Evolutionary conservation across 2,888 invertebrate species (phyloP).

Genomic region (Cataglyphis cursor): DNA sequence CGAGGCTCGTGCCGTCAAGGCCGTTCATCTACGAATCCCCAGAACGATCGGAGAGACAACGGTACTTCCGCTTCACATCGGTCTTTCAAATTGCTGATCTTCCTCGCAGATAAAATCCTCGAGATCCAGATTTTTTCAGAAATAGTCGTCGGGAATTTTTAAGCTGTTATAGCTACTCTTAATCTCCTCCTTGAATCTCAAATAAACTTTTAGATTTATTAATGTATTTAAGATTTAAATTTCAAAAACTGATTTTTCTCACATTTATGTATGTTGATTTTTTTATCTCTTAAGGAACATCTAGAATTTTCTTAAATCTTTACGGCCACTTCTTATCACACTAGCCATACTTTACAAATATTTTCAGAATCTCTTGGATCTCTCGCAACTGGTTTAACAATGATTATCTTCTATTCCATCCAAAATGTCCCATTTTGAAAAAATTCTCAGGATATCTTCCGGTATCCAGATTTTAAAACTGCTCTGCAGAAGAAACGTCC

Average conservation of each 20-base stretch:
- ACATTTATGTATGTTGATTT: background rate
- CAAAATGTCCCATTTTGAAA: background rate
- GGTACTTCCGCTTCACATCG: conserved; percentile 40
- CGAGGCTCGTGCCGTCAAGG: conserved; percentile 52
- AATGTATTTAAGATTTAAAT: background rate
- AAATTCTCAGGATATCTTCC: background rate
- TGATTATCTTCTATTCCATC: background rate
- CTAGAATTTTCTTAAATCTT: background rate
- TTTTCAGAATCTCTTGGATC: background rate
- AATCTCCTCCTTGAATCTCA: background rate
- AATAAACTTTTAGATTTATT: background rate
- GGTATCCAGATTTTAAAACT: background rate
- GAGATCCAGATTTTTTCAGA: background rate
- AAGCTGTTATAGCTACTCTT: background rate
- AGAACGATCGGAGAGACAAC: conserved; percentile 42
- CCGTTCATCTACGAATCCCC: conserved; percentile 49
- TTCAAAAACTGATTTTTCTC: background rate
- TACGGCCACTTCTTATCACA: background rate
- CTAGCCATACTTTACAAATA: background rate
- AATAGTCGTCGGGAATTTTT: background rate
- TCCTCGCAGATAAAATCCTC: background rate
- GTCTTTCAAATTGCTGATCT: conserved; percentile 15
- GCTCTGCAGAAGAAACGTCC: background rate
- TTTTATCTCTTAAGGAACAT: background rate
- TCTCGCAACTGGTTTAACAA: background rate